These are phyloP conservation scores for Agapornis canus DNA, from an alignment of 2,797 vertebrate species.

Conservation along the genomic window DNA sequence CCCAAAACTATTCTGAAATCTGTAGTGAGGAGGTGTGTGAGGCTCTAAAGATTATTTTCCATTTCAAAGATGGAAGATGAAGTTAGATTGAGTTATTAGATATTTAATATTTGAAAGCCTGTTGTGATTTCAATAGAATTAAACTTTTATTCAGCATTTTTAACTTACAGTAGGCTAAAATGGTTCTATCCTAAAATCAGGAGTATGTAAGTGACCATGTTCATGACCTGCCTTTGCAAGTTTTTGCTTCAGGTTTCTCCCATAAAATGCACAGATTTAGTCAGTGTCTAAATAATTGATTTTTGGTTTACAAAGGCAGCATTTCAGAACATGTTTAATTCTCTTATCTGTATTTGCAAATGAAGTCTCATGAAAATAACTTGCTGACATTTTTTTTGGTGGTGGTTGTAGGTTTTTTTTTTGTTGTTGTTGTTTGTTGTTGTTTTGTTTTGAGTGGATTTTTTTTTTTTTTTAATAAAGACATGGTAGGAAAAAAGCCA, in stretches of 20 bases:
- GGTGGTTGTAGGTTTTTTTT: neutral
- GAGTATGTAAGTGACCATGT: neutral
- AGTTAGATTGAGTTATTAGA: neutral
- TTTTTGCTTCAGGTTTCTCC: neutral
- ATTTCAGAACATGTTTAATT: neutral
- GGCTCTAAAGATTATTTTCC: neutral
- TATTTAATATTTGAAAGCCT: neutral
- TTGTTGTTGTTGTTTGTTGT: neutral
- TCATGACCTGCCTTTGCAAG: neutral
- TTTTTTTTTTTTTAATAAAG: neutral
- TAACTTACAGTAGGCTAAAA: neutral
- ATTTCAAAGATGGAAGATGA: neutral
- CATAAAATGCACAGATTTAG: neutral
- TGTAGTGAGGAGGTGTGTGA: neutral
- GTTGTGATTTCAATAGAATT: neutral
- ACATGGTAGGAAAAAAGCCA: neutral
- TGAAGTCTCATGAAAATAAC: neutral
- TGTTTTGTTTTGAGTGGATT: neutral
- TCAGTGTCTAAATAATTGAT: neutral
- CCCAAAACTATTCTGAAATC: neutral
- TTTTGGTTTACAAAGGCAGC: neutral
- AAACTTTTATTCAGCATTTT: neutral
- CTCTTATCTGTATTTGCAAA: neutral
- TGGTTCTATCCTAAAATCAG: neutral
- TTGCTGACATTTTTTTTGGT: neutral